Conservation (phyloP, 2,888 invertebrate genomes). For the Sinentomon sp. region DNA sequence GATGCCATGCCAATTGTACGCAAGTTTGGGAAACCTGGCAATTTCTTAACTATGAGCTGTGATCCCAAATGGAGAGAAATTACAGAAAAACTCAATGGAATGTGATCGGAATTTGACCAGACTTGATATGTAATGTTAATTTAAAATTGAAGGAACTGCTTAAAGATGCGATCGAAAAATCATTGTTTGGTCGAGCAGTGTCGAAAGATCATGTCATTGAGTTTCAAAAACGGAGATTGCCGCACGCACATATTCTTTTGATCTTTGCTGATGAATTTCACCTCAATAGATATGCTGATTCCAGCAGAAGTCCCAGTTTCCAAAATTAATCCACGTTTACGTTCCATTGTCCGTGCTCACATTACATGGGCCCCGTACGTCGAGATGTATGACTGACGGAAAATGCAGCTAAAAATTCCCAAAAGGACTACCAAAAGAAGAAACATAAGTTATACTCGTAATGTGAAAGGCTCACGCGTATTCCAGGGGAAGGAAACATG, state of each 20-base stretch:
- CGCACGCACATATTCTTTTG: conserved; percentile 13
- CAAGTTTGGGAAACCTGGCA: conserved; percentile 21
- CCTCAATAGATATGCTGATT: conserved; percentile 13
- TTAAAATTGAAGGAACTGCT: conserved; percentile 17
- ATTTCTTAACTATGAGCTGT: conserved; percentile 23
- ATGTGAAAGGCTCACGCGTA: conserved; percentile 18
- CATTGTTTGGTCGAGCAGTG: conserved; percentile 13
- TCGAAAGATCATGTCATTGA: conserved; percentile 16
- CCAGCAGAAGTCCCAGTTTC: conserved; percentile 15
- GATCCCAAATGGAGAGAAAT: conserved; percentile 23
- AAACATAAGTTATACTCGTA: conserved; percentile 16
- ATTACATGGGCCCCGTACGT: conserved; percentile 16
- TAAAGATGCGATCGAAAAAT: conserved; percentile 11
- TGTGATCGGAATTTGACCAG: conserved; percentile 19
- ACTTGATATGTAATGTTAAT: conserved; percentile 19
- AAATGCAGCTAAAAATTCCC: conserved; percentile 15
- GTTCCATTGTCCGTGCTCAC: conserved; percentile 10
- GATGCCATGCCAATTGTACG: conserved; percentile 22
- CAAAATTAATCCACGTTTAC: conserved; percentile 10
- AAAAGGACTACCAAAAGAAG: conserved; percentile 14
- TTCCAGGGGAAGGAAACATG: conserved; percentile 16
- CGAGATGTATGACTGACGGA: conserved; percentile 13
- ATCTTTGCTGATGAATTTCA: conserved; percentile 11
- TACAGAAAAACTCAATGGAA: conserved; percentile 16
- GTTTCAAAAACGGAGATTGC: conserved; percentile 18